Evolutionary conservation across 2,797 vertebrate genomes (phyloP), one percentile per base, ranked within the genome.

Genomic region (Dendrocincla fuliginosa): DNA sequence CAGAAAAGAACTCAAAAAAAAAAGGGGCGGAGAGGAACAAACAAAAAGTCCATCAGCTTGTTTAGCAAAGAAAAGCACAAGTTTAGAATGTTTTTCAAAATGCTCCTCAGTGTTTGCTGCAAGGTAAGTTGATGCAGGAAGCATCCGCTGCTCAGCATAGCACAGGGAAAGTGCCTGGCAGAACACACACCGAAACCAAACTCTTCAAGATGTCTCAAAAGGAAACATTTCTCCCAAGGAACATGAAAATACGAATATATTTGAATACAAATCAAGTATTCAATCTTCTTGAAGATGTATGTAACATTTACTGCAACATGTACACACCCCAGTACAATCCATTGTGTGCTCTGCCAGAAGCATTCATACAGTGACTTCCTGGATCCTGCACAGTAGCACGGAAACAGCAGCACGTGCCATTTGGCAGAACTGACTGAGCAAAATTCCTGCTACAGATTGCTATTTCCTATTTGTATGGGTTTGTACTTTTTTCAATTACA

Each of bases 11-110:
- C 9, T 35, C n/a, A 10, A 37, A 41, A 64, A 64, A 76, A 39
- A 4, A 3, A 0, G 1, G 1, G 5, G 0, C 3, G 2, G 5
- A 3, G 5, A 27, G 9, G 14, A 71, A 67, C 27, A 61, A 70
- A 56, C 11, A 84, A 57, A 30, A 59, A 50, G 1, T 15, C 4
- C 16, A 61, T 3, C 37, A 53, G 39, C 11, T 69, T 76, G 13
- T 32, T 87, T 30, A 84, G 39, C 13, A 60, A 78, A 76, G 11
- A 39, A 79, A 84, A 89, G 28, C 20, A 47, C 1, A 41, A 23
- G 11, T 39, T 64, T 53, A 28, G 17, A 56, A 6, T 28, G n/a
- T 22, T 67, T 70, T 69, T 41, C 49, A 46, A 50, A 76, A 79
- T 15, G 7, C 13, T 89, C 74, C 37, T 82, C 56, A 42, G 27